Evolutionary conservation across 2,113 vertebrate genomes (phyloP).

Genomic region (Neogale vison): DNA sequence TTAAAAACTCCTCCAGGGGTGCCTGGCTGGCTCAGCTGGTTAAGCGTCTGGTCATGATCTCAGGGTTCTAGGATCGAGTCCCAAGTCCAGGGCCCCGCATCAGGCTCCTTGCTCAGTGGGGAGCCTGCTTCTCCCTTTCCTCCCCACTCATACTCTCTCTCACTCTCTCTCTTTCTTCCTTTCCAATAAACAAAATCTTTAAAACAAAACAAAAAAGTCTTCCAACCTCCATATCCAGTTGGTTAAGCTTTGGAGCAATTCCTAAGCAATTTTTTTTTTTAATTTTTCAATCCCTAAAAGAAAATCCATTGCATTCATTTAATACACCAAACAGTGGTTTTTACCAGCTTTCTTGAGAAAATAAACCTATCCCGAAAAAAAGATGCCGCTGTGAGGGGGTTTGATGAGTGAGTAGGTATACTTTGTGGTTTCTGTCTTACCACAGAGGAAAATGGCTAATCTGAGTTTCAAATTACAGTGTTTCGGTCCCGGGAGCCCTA

Average conservation of each 20-base stretch:
- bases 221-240: not conserved
- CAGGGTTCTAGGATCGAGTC: not conserved
- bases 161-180: too few relatives aligned
- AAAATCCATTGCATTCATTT: not conserved
- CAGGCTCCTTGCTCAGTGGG: too few relatives aligned
- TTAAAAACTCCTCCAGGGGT: not conserved
- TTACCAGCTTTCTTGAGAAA: conserved; percentile 49
- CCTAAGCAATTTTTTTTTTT: not conserved
- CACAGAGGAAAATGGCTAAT: conserved; percentile 52
- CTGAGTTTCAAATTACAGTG: conserved; percentile 50
- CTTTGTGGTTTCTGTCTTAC: conserved; percentile 46
- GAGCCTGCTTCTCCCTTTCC: too few relatives aligned
- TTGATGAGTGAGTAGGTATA: not conserved
- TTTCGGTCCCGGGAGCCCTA: not conserved
- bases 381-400: not conserved
- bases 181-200: not conserved
- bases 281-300: not conserved
- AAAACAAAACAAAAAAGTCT: not conserved
- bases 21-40: not conserved
- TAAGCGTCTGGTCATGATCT: not conserved
- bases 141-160: too few relatives aligned
- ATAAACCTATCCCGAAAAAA: not conserved
- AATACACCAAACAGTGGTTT: not conserved
- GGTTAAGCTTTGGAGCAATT: not conserved
- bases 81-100: not conserved